Evolutionary conservation across 2,888 invertebrate genomes (phyloP).

Genomic region (Tridacna crocea): DNA sequence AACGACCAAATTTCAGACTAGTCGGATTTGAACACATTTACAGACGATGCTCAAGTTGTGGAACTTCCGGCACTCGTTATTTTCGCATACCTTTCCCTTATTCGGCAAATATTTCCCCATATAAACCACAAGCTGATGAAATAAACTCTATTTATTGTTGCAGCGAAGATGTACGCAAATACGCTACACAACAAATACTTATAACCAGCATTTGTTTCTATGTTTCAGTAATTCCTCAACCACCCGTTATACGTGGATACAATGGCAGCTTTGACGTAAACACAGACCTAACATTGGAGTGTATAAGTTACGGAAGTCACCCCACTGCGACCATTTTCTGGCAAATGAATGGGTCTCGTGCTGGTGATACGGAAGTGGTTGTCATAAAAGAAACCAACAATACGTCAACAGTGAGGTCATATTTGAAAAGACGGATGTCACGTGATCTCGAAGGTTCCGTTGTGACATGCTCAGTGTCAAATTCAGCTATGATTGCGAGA

Average conservation of each 20-base stretch:
- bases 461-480: conserved; percentile 57
- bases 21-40: too few relatives aligned
- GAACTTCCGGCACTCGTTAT: too few relatives aligned
- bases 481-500: conserved; percentile 29
- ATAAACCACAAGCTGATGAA: too few relatives aligned
- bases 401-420: conserved; percentile 42
- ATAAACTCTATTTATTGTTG: too few relatives aligned
- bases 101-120: too few relatives aligned
- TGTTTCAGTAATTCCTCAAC: conserved; percentile 42
- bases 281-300: conserved; percentile 22
- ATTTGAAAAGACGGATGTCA: conserved; percentile 31
- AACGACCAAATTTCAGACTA: too few relatives aligned
- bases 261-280: conserved; percentile 53
- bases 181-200: too few relatives aligned
- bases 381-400: conserved; percentile 44
- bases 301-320: conserved; percentile 41
- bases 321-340: conserved; percentile 47
- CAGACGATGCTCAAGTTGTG: too few relatives aligned
- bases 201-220: neutral
- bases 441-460: conserved; percentile 48
- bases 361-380: conserved; percentile 44
- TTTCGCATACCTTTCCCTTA: too few relatives aligned
- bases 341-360: conserved; percentile 30
- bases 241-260: conserved; percentile 42
- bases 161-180: too few relatives aligned